phyloP scores from a whole-genome alignment of 1,140 invertebrate species.

The Drosophila novamexicana region DNA sequence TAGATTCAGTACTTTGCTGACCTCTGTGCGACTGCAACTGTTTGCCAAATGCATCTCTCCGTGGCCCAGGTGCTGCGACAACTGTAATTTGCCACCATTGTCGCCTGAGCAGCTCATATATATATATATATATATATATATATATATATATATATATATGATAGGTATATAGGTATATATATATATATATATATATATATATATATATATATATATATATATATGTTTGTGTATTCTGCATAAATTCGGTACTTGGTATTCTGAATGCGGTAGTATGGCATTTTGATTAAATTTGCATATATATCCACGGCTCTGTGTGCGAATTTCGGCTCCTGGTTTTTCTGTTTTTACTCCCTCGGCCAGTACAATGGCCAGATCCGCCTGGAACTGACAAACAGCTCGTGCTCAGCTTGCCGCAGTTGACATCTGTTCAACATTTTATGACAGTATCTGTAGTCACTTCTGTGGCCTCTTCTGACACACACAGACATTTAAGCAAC shows the following conservation, averaged over 20 bases:
- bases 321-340: background rate
- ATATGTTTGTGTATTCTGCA: background rate
- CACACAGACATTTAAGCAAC: background rate
- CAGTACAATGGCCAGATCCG: background rate
- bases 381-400: background rate
- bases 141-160: background rate
- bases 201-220: background rate
- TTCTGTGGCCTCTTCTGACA: background rate
- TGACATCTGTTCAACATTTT: conserved; percentile 12
- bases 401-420: background rate
- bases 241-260: background rate
- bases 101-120: background rate
- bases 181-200: background rate
- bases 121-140: background rate
- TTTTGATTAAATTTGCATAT: conserved; percentile 20
- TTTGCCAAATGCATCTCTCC: background rate
- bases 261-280: background rate
- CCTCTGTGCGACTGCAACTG: background rate
- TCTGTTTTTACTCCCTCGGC: background rate
- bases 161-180: no score
- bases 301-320: background rate
- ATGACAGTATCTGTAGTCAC: background rate
- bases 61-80: background rate
- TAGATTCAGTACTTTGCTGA: background rate
- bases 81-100: conserved; percentile 2